Conservation (phyloP, 2,888 invertebrate genomes). For the Mythimna albipuncta region DNA sequence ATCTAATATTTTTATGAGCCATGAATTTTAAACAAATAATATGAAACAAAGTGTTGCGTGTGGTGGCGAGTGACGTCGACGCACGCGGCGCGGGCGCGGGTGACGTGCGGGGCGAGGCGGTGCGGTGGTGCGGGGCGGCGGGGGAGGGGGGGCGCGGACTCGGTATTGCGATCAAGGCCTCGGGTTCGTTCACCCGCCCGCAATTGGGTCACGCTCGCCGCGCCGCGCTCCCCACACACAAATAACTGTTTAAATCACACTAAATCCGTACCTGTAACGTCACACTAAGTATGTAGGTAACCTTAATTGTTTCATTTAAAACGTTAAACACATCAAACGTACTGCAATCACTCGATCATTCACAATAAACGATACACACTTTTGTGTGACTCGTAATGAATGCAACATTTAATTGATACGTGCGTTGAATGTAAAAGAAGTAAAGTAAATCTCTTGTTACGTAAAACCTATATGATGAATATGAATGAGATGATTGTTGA, state of each 20-base stretch:
- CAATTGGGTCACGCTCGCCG: constrained; percentile 88
- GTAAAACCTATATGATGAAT: constrained; percentile 52
- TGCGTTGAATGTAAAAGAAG: constrained; percentile 40
- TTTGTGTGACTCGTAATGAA: constrained; percentile 27
- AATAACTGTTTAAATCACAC: constrained; percentile 87
- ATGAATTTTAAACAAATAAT: constrained; percentile 73
- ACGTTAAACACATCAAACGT: constrained; percentile 46
- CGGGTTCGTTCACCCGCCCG: constrained; percentile 88
- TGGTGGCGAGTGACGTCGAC: constrained; percentile 74
- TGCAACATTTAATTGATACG: constrained; percentile 32
- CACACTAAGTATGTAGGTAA: constrained; percentile 77
- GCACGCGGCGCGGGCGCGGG: constrained; percentile 58
- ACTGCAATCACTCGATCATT: constrained; percentile 43
- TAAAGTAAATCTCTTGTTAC: constrained; percentile 52
- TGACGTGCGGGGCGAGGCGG: constrained; percentile 33
- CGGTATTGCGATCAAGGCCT: constrained; percentile 90
- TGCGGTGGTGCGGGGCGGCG: constrained; percentile 46
- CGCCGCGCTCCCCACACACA: constrained; percentile 81
- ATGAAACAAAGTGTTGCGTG: constrained; percentile 79
- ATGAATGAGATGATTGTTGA: constrained; percentile 53
- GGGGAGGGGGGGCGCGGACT: constrained; percentile 69
- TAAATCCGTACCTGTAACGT: constrained; percentile 86
- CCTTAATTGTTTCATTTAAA: constrained; percentile 71
- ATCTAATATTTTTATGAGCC: constrained; percentile 64
- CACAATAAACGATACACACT: constrained; percentile 18